These are phyloP conservation scores for Proales similis DNA, from an alignment of 1,140 invertebrate genomes.

Conservation along the genomic window DNA sequence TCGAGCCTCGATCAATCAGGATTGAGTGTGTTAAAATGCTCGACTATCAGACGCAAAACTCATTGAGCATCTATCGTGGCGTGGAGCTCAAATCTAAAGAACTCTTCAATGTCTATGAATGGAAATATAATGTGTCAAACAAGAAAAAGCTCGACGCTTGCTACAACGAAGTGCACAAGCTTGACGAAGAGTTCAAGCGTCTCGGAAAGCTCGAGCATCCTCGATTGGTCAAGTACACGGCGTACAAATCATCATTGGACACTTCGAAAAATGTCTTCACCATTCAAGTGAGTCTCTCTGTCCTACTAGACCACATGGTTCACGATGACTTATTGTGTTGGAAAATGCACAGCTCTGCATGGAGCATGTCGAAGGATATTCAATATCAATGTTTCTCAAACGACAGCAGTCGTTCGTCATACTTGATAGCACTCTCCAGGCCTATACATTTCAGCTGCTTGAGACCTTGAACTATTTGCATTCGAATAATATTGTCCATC, in stretches of 20 bases:
- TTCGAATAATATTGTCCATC: conserved; percentile 68
- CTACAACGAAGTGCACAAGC: conserved; percentile 42
- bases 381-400: conserved; percentile 55
- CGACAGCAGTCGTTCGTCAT: conserved; percentile 57
- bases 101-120: conserved; percentile 28
- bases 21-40: conserved; percentile 27
- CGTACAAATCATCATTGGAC: conserved; percentile 60
- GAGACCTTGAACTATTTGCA: conserved; percentile 66
- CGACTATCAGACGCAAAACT: neutral
- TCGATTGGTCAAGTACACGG: conserved; percentile 66
- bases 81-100: conserved; percentile 10
- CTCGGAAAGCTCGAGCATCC: conserved; percentile 63
- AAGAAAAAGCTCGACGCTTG: conserved; percentile 41
- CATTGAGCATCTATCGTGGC: conserved; percentile 9
- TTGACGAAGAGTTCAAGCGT: conserved; percentile 66
- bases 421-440: conserved; percentile 59
- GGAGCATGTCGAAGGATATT: conserved; percentile 61
- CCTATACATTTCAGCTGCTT: conserved; percentile 61
- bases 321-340: conserved; percentile 3
- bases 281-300: conserved; percentile 4
- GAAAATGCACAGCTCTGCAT: conserved; percentile 47
- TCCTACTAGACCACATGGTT: neutral
- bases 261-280: conserved; percentile 52
- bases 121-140: conserved; percentile 56
- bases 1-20: neutral